phyloP scores from a whole-genome alignment of 2,113 vertebrate genomes.

The pig (Sus scrofa) region T2T-Sscrofa CM000819.6:34258001-34258500 shows the following conservation, averaged over 20 bases:
- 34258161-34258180: background rate
- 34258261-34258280: background rate
- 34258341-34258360: background rate
- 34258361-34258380: background rate
- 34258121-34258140: background rate
- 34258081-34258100: background rate
- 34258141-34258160: background rate
- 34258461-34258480: background rate
- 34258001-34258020: background rate
- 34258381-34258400: constrained; percentile 39
- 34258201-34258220: background rate
- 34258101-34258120: background rate
- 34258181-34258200: background rate
- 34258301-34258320: background rate
- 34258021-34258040: background rate
- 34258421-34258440: background rate
- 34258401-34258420: background rate
- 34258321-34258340: background rate
- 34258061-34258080: background rate
- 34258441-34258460: background rate
- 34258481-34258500: background rate
- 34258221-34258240: background rate
- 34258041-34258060: background rate
- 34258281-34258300: background rate
- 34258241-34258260: background rate